A percentile compares a stretch with the other conserved stretches of the same genome.
Evolutionary conservation across 2,113 vertebrate genomes (phyloP).

Genomic region (Apeltes quadracus): DNA sequence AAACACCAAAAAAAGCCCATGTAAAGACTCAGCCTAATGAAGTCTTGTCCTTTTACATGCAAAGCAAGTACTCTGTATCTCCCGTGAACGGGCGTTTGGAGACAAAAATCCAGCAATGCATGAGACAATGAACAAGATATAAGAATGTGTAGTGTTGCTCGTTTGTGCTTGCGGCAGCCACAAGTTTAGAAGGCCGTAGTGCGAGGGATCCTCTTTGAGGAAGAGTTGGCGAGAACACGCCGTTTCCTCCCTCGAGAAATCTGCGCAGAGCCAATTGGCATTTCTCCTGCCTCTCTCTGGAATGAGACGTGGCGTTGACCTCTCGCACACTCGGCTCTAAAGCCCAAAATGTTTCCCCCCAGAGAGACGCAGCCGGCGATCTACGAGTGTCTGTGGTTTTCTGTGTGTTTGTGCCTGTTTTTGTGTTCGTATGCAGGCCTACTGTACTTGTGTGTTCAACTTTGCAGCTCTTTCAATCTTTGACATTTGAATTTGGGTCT

Average conservation of each 20-base stretch:
- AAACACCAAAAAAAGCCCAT: conserved; percentile 5
- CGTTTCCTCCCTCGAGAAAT: conserved; percentile 76
- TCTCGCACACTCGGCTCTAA: conserved; percentile 78
- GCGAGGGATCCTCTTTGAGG: conserved; percentile 36
- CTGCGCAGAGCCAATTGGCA: conserved; percentile 62
- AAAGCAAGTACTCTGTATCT: conserved; percentile 1
- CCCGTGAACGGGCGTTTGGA: conserved; percentile 1
- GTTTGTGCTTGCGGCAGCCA: conserved; percentile 19
- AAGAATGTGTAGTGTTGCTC: neutral
- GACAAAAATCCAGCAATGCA: conserved; percentile 40
- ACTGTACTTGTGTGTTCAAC: conserved; percentile 11
- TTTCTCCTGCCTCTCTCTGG: conserved; percentile 69
- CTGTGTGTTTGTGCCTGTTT: conserved; percentile 23
- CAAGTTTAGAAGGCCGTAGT: neutral
- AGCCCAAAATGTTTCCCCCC: conserved; percentile 43
- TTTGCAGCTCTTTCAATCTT: conserved; percentile 6
- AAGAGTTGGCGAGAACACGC: conserved; percentile 62
- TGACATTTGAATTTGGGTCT: conserved; percentile 16
- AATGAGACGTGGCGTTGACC: conserved; percentile 79
- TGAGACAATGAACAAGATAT: conserved; percentile 1
- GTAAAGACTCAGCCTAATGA: conserved; percentile 19
- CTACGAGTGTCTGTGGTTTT: conserved; percentile 25
- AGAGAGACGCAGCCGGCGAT: conserved; percentile 24
- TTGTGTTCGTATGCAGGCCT: conserved; percentile 13
- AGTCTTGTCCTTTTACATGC: conserved; percentile 19